Evolutionary conservation across 2,797 vertebrate species (phyloP), one percentile per base, ranked within the genome.

Genomic region (Gila robusta): DNA sequence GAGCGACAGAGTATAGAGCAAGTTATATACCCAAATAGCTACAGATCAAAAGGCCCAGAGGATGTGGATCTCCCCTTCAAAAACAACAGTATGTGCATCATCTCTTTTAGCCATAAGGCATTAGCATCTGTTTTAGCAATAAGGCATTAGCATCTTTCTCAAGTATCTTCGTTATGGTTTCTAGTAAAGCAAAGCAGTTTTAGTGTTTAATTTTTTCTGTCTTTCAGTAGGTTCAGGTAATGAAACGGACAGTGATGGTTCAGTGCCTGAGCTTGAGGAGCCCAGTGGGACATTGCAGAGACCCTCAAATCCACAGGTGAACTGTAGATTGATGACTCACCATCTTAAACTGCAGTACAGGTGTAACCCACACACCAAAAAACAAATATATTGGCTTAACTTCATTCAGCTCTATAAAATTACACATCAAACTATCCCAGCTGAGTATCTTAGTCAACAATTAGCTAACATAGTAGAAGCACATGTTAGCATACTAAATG

Each of bases 241-340:
- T 44, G 97, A 97, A 84, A 97, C 97, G 0, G 98, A 99, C 84
- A 98, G 97, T 82, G 98, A 97, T 17, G 97, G 96, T 8, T 98
- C 98, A 0, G 94, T 97, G 72, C 97, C 97, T 0, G 98, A 98
- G 86, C 93, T 97, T 44, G 98, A 98, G 89, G 97, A 98, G 70
- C 94, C 96, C 0, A 97, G 96, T 49, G 59, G 86, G 32, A 84
- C 91, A 0, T 94, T 95, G 77, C 91, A 95, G 0, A 95, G 93
- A 88, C 92, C 94, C 0, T 91, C 94, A 4, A 94, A 97, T 76
- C 91, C 94, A 16, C 97, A 97, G 95, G 98, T 98, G 90, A 89
- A 91, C 47, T 12, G 21, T 10, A 64, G n/a, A 66, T 72, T 74
- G 12, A 66, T 76, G 28, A 49, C 0, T 12, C n/a, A 28, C 77